These are phyloP conservation scores for Ptilonorhynchus violaceus DNA, from an alignment of 2,113 vertebrate genomes.

Conservation along the genomic window DNA sequence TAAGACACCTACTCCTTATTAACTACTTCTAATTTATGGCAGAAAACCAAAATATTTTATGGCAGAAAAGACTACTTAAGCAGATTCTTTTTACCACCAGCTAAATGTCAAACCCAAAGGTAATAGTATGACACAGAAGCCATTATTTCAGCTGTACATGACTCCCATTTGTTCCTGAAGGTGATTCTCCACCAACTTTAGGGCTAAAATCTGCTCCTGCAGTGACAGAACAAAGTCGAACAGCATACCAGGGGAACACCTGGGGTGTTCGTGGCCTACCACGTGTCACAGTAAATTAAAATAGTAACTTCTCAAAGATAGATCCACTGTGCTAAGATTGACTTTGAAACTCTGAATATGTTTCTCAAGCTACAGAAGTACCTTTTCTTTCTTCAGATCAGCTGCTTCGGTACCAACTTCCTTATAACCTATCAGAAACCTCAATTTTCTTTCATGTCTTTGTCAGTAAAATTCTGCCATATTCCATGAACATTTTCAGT, in stretches of 20 bases:
- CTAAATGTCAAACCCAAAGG: neutral
- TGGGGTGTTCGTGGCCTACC: neutral
- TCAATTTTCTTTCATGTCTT: neutral
- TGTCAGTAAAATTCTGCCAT: neutral
- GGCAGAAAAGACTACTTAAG: neutral
- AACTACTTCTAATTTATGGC: neutral
- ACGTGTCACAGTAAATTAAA: neutral
- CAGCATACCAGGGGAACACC: neutral
- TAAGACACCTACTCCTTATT: neutral
- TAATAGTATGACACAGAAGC: neutral
- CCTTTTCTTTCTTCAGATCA: neutral
- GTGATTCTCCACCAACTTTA: neutral
- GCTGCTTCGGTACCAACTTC: neutral
- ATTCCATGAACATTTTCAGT: neutral
- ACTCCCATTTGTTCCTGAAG: neutral
- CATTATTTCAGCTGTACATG: neutral
- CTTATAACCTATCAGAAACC: neutral
- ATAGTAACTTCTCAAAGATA: neutral
- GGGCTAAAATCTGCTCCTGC: neutral
- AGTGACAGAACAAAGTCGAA: neutral
- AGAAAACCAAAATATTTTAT: neutral
- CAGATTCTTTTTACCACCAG: neutral
- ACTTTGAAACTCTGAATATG: neutral
- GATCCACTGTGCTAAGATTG: neutral
- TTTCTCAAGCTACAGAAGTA: neutral